Evolutionary conservation across 2,888 invertebrate species (phyloP), one percentile per base, ranked within the genome.

Genomic region (Harpagoxenus sublaevis): DNA sequence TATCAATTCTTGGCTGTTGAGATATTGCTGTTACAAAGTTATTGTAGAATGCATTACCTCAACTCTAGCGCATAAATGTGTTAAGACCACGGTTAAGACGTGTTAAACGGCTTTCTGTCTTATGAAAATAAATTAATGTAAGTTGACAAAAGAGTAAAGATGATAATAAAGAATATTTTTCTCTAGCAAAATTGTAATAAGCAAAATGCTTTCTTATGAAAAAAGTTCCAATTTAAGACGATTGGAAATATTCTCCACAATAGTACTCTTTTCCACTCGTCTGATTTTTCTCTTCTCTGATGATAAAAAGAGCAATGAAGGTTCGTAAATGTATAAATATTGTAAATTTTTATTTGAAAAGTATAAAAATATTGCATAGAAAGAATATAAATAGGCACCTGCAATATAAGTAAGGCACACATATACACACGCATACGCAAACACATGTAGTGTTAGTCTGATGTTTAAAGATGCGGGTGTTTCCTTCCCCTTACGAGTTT

Each of bases 401-500:
- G 31, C 28, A 55, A 55, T 48, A 70, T 60, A 45, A 74, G 12
- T 23, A 51, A 53, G 9, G 18, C 12, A 6, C 68, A 3, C 23
- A 18, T 15, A 5, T 2, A 28, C 39, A 45, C 35, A 53, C 10
- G 10, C n/a, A 12, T 18, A 53, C 3, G 35, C 23, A 10, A 18
- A 23, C 42, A 48, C 28, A 42, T 18, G 42, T 28, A 42, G 55
- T 39, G 8, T 62, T 53, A 48, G 53, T 39, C 28, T 62, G 51
- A 63, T 71, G 82, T 74, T 89, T 89, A 79, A 88, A 88, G 86
- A 79, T 82, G 60, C 84, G 63, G 78, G 82, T 83, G 63, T 51
- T 66, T 66, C 45, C 66, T 71, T 84, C 82, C 71, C 70, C 74
- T 68, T 77, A 75, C 78, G 83, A 78, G 87, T 74, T 88, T 83